Evolutionary conservation across 2,888 invertebrate species (phyloP), one percentile per base, ranked within the genome.

Genomic region (Malachius bipustulatus): DNA sequence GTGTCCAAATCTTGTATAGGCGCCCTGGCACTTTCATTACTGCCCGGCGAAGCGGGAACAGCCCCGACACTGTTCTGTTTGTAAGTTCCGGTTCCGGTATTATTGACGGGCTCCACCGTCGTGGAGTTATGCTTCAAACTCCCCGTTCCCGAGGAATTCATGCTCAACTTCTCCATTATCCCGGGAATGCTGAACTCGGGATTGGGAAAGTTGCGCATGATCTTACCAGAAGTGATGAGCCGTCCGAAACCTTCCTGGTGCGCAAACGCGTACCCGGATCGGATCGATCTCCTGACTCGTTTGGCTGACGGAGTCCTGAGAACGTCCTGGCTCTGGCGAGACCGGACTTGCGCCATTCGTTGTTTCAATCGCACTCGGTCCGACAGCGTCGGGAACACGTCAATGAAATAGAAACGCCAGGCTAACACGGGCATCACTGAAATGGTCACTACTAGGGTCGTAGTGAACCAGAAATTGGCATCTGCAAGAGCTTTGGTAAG

Each of bases 181-280:
- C 45, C 49, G 43, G 82, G 70, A 56, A 82, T 77, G 55, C 77
- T 82, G 46, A 82, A 82, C 59, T 83, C 83, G 30, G 70, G 63
- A 61, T 82, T 83, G 35, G 83, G 83, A 60, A 83, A 66, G 57
- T 83, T 81, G 45, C 79, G 73, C 91, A 94, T 93, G 56, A 94
- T 91, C 66, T 90, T 90, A 40, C 94, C 96, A 32, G 90, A 90
- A 8, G 94, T 97, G 60, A 98, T 98, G 49, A 98, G 82, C 12
- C 90, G 75, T 31, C 94, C 94, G 64, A 94, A 96, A 50, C 94
- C 94, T 70, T 91, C 89, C 57, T 93, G 91, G 67, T 98, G 97
- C 37, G 97, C 91, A 67, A 98, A 98, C 6, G 97, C 97, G 66
- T 98, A 93, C 37, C 97, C 96, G 8, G 94, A 94, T 37, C 96